Base-by-base conservation (phyloP, 2,888 invertebrate genomes). In the Omphaloscelis lunosa region DNA sequence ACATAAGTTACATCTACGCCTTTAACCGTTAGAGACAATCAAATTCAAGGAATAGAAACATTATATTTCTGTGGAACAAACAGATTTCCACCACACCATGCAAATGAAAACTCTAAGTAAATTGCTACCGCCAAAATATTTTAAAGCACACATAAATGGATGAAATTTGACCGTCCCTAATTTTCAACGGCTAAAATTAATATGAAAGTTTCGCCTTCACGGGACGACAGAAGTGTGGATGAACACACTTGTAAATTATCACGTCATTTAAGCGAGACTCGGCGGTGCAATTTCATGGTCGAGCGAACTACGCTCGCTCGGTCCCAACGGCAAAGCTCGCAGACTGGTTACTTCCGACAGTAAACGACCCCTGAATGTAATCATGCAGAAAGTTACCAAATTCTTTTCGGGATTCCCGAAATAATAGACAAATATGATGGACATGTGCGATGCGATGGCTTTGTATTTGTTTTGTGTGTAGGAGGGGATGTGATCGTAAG, bases 231-330 rank as follows among this genome's bases (percentile, higher is more conserved):
- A 89, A 90, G 88, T 90, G 90, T 90, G 88, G 89, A 91, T 88
- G 91, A 91, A 89, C 89, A 89, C 90, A 89, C 89, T 92, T 92
- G 91, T 93, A 93, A 93, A 93, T 93, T 93, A 93, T 93, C 93
- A 91, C 92, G 92, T 91, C 93, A 92, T 93, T 93, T 93, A 91
- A 87, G 86, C 87, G 89, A 89, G 89, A 89, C 90, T 89, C 90
- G 89, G 89, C 88, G 90, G 90, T 89, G 90, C 93, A 93, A 93
- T 93, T 93, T 93, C 93, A 93, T 89, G 93, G 91, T 85, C 90
- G 91, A 91, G 85, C 84, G 90, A 88, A 77, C 86, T 83, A 79
- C 86, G 84, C 85, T 83, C 78, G 72, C 86, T 80, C 76, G 68
- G 83, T 86, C 86, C 83, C 87, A 85, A 67, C 79, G 82, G 86